Base-by-base conservation (phyloP, 2,888 invertebrate genomes). In the Mesopsocus fuscifrons region DNA sequence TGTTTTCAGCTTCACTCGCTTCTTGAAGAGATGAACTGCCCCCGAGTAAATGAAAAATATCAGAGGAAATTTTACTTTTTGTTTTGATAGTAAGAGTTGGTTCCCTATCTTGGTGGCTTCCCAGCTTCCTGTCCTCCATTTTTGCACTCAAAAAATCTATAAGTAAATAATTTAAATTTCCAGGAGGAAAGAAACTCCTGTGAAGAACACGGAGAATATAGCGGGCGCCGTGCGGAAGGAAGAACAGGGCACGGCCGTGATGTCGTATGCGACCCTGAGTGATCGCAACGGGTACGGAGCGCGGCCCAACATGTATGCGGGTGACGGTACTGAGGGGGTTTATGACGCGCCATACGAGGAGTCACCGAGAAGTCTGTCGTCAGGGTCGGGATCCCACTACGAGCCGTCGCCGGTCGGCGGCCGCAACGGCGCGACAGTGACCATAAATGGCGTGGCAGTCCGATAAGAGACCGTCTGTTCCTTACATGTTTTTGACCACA, bases 381-480 rank as follows among this genome's bases (percentile, higher is more conserved):
- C 68, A 48, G 69, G 67, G 41, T 68, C 68, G 6, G n/a, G n/a
- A n/a, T 69, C 71, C 54, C 72, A 73, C 53, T 74, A 75, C 56
- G 74, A 75, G 46, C 77, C 79, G 1, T 78, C 78, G 51, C 79
- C 80, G 8, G 60, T 68, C 46, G 46, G 54, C 20, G 62, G 61
- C 48, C 64, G 65, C 47, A 73, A 72, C 40, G 74, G 74, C 17
- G 51, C 54, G 13, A 56, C 56, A 22, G 80, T 88, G 53, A 88
- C 88, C 34, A 87, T 88, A 53, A 88, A 88, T 56, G 88, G 87
- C 6, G 85, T 87, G 38, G 77, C 85, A 31, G 83, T 87, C 41
- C 77, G 83, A 66, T 85, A 69, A 63, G 23, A 22, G 21, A 33
- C 34, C 34, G 30, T n/a, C 9, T 11, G n/a, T n/a, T 30, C n/a